Percentiles rank a stretch among this genome's conserved stretches.
Conservation (phyloP, 2,888 invertebrate species). For the Synanthedon myopaeformis region DNA sequence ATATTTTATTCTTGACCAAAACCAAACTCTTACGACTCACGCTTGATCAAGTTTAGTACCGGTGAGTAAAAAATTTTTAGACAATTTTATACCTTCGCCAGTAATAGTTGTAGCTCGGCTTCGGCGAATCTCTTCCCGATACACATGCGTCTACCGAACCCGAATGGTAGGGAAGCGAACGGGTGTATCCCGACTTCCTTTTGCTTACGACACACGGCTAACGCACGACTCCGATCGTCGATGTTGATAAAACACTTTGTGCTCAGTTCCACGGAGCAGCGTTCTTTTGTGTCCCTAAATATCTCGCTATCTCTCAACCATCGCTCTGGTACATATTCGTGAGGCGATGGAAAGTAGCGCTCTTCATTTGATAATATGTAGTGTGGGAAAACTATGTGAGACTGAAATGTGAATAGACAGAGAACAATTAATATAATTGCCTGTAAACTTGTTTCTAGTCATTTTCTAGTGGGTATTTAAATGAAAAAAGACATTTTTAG, state of each 20-base stretch:
- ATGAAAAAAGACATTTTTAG: slow-evolving; percentile 2
- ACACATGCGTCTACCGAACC: slow-evolving; percentile 82
- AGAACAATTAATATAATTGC: slow-evolving; percentile 1
- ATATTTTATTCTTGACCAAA: too few relatives aligned
- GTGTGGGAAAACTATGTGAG: slow-evolving; percentile 83
- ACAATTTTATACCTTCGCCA: slow-evolving; percentile 72
- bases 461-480: slow-evolving; percentile 1
- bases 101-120: slow-evolving; percentile 78
- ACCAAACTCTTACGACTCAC: too few relatives aligned
- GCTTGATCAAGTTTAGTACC: too few relatives aligned
- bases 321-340: slow-evolving; percentile 79
- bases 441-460: neutral
- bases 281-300: slow-evolving; percentile 8
- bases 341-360: slow-evolving; percentile 78
- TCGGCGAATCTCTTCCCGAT: slow-evolving; percentile 85
- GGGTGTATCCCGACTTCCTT: slow-evolving; percentile 76
- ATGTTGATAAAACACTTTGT: neutral
- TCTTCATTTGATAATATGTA: slow-evolving; percentile 80
- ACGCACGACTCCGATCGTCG: slow-evolving; percentile 14
- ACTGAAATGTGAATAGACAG: slow-evolving; percentile 59
- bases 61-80: too few relatives aligned
- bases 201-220: slow-evolving; percentile 43
- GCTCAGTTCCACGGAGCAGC: neutral
- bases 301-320: slow-evolving; percentile 74
- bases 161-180: slow-evolving; percentile 81